These are phyloP conservation scores for Acanthurus leucopareius DNA, from an alignment of 2,797 vertebrate species.

Conservation along the genomic window DNA sequence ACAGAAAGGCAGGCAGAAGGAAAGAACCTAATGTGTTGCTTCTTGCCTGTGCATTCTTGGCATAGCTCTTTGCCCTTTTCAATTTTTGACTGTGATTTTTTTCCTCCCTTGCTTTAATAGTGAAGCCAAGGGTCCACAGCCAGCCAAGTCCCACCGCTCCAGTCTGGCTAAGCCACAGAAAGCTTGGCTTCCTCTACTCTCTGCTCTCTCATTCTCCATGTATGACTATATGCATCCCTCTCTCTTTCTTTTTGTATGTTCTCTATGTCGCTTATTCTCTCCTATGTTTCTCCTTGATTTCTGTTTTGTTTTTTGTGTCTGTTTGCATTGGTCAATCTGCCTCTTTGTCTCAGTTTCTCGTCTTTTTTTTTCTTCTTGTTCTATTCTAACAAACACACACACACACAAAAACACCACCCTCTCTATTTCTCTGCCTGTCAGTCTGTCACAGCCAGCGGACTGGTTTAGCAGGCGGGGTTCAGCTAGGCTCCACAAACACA, in stretches of 20 bases:
- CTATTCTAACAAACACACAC: conserved; percentile 22
- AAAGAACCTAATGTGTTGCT: conserved; percentile 85
- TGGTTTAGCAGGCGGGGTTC: conserved; percentile 80
- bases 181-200: conserved; percentile 73
- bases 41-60: conserved; percentile 88
- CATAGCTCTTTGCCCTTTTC: conserved; percentile 85
- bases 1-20: conserved; percentile 77
- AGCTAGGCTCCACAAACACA: conserved; percentile 79
- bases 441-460: conserved; percentile 75
- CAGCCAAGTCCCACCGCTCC: conserved; percentile 85
- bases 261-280: conserved; percentile 34
- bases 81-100: conserved; percentile 82
- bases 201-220: conserved; percentile 63
- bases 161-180: conserved; percentile 83
- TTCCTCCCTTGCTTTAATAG: conserved; percentile 71
- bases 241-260: conserved; percentile 52
- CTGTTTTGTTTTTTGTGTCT: conserved; percentile 52
- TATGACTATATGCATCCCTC: conserved; percentile 53
- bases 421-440: conserved; percentile 69
- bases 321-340: conserved; percentile 60
- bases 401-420: conserved; percentile 49
- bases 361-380: conserved; percentile 46
- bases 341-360: conserved; percentile 61
- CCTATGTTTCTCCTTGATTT: conserved; percentile 38
- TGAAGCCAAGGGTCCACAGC: conserved; percentile 84